Percentiles rank a stretch among this genome's conserved stretches.
phyloP scores from a whole-genome alignment of 2,888 invertebrate species.

The Epiblema foenella region DNA sequence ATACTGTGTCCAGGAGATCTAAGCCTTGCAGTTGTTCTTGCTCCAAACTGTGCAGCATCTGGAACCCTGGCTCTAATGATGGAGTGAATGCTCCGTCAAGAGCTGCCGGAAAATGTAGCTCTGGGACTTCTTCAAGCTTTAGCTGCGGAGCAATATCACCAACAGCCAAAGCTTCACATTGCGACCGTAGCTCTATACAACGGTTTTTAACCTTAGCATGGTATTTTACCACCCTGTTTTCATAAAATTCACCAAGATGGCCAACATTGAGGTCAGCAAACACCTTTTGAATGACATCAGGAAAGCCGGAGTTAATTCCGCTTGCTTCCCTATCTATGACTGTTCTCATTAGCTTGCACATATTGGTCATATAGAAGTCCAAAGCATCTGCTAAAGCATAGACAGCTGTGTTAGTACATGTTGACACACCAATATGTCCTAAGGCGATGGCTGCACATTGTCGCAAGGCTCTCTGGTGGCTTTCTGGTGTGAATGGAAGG shows the following conservation, averaged over 20 bases:
- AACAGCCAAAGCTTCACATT: conserved; percentile 69
- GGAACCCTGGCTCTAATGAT: conserved; percentile 86
- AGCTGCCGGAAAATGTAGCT: conserved; percentile 82
- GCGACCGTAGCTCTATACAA: conserved; percentile 64
- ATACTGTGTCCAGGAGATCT: conserved; percentile 73
- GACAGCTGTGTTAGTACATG: conserved; percentile 73
- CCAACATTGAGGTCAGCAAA: conserved; percentile 76
- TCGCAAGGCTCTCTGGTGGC: conserved; percentile 73
- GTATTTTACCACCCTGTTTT: conserved; percentile 71
- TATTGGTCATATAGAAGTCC: conserved; percentile 73
- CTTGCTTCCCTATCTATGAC: conserved; percentile 76
- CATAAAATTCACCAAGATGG: conserved; percentile 75
- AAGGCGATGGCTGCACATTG: conserved; percentile 79
- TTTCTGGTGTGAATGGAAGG: conserved; percentile 77
- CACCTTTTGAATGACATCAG: conserved; percentile 79
- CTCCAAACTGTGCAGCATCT: conserved; percentile 87
- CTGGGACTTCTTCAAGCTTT: conserved; percentile 81
- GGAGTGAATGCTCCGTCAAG: conserved; percentile 82
- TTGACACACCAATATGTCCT: conserved; percentile 72
- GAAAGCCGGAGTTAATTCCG: conserved; percentile 72
- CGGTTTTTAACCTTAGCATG: conserved; percentile 69
- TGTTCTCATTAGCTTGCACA: conserved; percentile 75
- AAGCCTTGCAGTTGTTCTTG: conserved; percentile 83
- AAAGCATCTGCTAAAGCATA: conserved; percentile 72
- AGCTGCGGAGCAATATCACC: conserved; percentile 71